Conservation (phyloP, 1,140 invertebrate species). For the Hyphantria cunea region DNA sequence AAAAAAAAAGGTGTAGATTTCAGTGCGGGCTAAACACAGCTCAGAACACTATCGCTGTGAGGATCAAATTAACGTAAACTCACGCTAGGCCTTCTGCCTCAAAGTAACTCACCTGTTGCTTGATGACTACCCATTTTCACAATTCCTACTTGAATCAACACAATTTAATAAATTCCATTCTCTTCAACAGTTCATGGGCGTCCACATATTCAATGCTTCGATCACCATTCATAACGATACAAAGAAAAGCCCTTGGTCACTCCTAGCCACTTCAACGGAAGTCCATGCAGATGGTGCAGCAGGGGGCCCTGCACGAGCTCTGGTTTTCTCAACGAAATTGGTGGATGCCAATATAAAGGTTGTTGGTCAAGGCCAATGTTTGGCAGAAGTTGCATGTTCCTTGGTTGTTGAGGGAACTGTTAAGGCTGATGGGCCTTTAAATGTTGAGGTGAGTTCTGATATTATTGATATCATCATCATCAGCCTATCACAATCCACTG, state of each 20-base stretch:
- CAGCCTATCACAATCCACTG: too few species aligned
- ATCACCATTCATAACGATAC: constrained; percentile 80
- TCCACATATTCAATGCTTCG: constrained; percentile 92
- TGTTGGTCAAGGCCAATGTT: constrained; percentile 73
- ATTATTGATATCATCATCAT: too few species aligned
- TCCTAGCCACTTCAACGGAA: constrained; percentile 89
- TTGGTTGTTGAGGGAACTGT: constrained; percentile 89
- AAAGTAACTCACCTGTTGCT: too few species aligned
- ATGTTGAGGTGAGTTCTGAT: constrained; percentile 85
- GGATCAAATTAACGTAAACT: too few species aligned
- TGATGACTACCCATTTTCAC: too few species aligned
- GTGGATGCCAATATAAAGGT: constrained; percentile 79
- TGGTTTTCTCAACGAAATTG: constrained; percentile 87
- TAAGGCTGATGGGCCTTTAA: constrained; percentile 88
- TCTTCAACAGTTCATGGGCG: constrained; percentile 88
- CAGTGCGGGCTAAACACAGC: too few species aligned
- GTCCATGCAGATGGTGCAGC: constrained; percentile 89
- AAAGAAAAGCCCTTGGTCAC: constrained; percentile 86
- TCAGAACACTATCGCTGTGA: too few species aligned
- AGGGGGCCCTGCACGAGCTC: constrained; percentile 83
- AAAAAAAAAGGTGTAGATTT: too few species aligned
- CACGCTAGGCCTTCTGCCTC: too few species aligned
- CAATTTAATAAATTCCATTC: too few species aligned
- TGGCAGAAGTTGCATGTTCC: constrained; percentile 88
- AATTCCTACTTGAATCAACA: too few species aligned